Percentiles rank a stretch among this genome's conserved stretches.
phyloP scores from a whole-genome alignment of 2,113 vertebrate genomes.

The Thamnaconus septentrionalis region DNA sequence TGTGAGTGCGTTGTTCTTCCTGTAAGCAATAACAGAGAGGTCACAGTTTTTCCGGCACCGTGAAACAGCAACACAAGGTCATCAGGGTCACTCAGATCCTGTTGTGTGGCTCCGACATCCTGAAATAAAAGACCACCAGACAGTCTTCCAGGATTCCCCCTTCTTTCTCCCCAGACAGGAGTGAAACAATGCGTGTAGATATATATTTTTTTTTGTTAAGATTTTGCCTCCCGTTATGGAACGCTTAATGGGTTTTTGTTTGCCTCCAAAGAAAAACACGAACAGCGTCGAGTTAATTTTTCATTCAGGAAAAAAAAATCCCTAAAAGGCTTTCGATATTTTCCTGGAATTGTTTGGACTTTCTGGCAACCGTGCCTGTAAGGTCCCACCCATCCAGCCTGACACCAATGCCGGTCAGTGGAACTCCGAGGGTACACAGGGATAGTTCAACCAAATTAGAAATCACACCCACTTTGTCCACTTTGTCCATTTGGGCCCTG shows the following conservation, averaged over 20 bases:
- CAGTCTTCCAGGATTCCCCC: background rate
- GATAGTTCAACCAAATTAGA: too few species aligned
- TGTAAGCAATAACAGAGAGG: slow-evolving; percentile 32
- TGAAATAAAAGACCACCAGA: slow-evolving; percentile 12
- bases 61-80: slow-evolving; percentile 14
- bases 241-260: background rate
- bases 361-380: slow-evolving; percentile 35
- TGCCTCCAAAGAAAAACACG: slow-evolving; percentile 6
- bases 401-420: slow-evolving; percentile 5
- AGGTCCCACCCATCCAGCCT: slow-evolving; percentile 5
- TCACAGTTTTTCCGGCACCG: slow-evolving; percentile 42
- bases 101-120: background rate
- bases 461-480: too few species aligned
- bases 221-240: slow-evolving; percentile 12
- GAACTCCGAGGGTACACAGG: too few species aligned
- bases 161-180: background rate
- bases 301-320: slow-evolving; percentile 1
- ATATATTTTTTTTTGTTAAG: slow-evolving; percentile 1
- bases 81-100: slow-evolving; percentile 27
- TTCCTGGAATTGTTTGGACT: slow-evolving; percentile 19
- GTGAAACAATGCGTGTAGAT: slow-evolving; percentile 28
- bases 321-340: slow-evolving; percentile 2
- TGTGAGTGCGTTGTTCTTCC: slow-evolving; percentile 22
- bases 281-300: background rate
- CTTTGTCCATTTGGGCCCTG: too few species aligned